phyloP scores from a whole-genome alignment of 35 echinoderm and acorn worm species.

The Diadema setosum region DNA sequence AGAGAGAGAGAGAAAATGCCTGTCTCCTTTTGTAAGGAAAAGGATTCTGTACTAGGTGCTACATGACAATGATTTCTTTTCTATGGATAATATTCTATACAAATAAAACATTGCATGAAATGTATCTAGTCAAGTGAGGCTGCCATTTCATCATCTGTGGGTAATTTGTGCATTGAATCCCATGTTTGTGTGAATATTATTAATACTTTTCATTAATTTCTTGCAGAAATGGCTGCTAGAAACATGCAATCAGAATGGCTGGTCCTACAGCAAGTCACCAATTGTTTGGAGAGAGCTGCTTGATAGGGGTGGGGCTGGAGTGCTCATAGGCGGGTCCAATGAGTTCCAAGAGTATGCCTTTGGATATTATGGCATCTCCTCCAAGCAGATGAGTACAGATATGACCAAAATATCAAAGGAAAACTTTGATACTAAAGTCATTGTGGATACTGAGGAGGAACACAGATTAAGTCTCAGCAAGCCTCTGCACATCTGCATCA shows the following conservation, averaged over 20 bases:
- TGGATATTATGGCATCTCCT: constrained; percentile 87
- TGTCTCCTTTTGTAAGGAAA: no score
- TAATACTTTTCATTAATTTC: no score
- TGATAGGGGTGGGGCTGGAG: constrained; percentile 75
- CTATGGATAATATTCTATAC: no score
- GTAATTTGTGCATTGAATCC: neutral
- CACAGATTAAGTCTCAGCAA: constrained; percentile 72
- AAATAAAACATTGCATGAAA: no score
- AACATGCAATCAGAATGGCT: constrained; percentile 71
- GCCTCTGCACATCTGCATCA: constrained; percentile 87
- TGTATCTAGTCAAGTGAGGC: no score
- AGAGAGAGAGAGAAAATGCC: no score
- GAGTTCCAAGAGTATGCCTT: constrained; percentile 95
- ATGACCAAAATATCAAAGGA: constrained; percentile 80
- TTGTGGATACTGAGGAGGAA: constrained; percentile 61
- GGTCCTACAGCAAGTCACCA: constrained; percentile 74
- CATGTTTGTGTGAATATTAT: neutral
- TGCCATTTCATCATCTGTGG: neutral
- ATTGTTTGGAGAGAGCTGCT: constrained; percentile 95
- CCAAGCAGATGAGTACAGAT: constrained; percentile 70
- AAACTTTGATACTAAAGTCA: constrained; percentile 78
- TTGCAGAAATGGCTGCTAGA: constrained; percentile 68
- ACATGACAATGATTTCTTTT: no score
- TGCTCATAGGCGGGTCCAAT: constrained; percentile 91
- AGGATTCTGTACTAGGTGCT: no score